Base-by-base conservation (phyloP, 2,797 vertebrate genomes). In the Sebastiscus tertius region DNA sequence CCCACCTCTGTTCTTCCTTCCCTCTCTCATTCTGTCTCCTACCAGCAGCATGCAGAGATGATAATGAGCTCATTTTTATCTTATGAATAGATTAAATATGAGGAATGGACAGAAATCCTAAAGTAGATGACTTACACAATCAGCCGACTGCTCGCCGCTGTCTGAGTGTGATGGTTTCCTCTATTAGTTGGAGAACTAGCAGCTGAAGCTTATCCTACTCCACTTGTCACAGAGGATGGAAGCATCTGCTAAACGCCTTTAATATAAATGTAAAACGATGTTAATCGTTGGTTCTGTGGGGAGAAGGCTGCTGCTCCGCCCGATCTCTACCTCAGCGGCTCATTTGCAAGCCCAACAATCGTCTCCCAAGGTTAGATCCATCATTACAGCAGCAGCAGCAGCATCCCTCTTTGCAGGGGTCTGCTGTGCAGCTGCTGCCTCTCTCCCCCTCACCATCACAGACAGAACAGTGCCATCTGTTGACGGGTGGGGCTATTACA, bases 381-480 rank as follows among this genome's bases (percentile, higher is more conserved):
- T 90, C 87, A 86, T 90, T 88, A 84, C 36, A 39, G 36, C 36
- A 39, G 36, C 36, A 39, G 36, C 16, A 65, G 81, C 86, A 73
- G 77, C 79, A 63, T 86, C 78, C 60, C 46, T 77, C 82, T 33
- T 54, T 73, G 63, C 71, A 76, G 81, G 76, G 69, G 79, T 78
- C 86, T 74, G 65, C 83, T 13, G 42, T 55, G 56, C 60, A 75
- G 46, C 70, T 70, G 65, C 80, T 85, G 77, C 79, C 70, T 82
- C 84, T 64, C 76, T 12, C 86, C 86, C 72, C 87, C 83, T 76
- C 81, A 8, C 65, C 67, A 90, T 94, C 91, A 61, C 87, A 95
- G 92, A 94, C 90, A 84, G 88, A 92, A 93, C 93, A 93, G 89
- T 95, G 95, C 94, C 95, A 95, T 94, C 95, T 95, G 80, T 94